Evolutionary conservation across 2,888 invertebrate species (phyloP).

Genomic region (Heteromurus nitidus): DNA sequence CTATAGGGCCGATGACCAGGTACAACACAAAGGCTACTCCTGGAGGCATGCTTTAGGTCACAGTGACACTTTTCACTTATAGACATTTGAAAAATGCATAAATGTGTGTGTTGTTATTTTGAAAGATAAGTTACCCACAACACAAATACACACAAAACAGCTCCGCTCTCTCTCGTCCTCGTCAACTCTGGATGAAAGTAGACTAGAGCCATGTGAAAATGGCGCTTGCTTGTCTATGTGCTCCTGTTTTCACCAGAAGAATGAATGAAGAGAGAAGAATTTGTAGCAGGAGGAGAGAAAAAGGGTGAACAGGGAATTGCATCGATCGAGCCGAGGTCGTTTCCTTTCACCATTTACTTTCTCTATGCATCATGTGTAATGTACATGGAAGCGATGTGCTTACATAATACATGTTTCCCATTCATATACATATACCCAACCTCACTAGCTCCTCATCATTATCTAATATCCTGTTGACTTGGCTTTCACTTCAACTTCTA

Average conservation of each 20-base stretch:
- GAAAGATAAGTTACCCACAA: conserved; percentile 13
- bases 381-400: conserved; percentile 17
- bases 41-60: conserved; percentile 47
- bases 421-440: not conserved
- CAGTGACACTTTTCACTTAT: conserved; percentile 52
- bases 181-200: no score
- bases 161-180: no score
- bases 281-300: conserved; percentile 39
- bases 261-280: conserved; percentile 15
- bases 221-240: conserved; percentile 57
- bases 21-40: conserved; percentile 50
- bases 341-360: conserved; percentile 40
- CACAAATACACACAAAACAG: not conserved
- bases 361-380: conserved; percentile 16
- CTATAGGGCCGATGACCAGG: conserved; percentile 47
- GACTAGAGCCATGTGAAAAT: conserved; percentile 63
- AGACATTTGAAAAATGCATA: conserved; percentile 61
- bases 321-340: conserved; percentile 56
- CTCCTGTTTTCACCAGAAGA: conserved; percentile 45
- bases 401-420: conserved; percentile 3
- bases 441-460: conserved; percentile 24
- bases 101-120: conserved; percentile 39
- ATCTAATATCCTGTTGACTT: conserved; percentile 50
- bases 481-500: conserved; percentile 17
- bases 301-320: conserved; percentile 49